Conservation (phyloP, 2,797 vertebrate species). For the Catostomus latipinnis region DNA sequence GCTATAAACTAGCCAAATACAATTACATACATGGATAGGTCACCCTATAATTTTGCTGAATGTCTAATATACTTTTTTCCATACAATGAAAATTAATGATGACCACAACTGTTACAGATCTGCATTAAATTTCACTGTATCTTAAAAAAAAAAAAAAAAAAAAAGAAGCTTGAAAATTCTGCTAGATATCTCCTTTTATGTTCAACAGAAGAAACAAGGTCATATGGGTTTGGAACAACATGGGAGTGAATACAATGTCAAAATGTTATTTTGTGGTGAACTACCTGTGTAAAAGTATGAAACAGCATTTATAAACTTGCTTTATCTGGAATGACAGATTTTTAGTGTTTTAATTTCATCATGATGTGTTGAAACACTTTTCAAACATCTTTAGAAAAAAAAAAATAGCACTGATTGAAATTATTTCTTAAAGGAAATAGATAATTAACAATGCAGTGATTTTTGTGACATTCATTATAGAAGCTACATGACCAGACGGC, state of each 20-base stretch:
- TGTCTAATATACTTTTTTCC: background rate
- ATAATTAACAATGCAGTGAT: slow-evolving; percentile 7
- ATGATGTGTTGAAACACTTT: too few relatives aligned
- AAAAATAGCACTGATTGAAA: background rate
- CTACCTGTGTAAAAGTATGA: too few relatives aligned
- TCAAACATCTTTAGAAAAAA: background rate
- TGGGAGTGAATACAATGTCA: background rate
- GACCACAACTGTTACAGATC: background rate
- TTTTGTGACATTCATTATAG: slow-evolving; percentile 18
- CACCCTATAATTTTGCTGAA: background rate
- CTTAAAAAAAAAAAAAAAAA: too few relatives aligned
- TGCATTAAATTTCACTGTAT: background rate
- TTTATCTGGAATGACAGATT: too few relatives aligned
- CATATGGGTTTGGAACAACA: slow-evolving; percentile 5
- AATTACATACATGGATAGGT: too few relatives aligned
- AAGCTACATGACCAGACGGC: slow-evolving; percentile 12
- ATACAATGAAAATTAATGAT: background rate
- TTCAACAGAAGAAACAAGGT: too few relatives aligned
- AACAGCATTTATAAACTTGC: too few relatives aligned
- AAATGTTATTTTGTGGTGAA: too few relatives aligned
- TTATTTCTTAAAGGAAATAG: background rate
- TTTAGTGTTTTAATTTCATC: too few relatives aligned
- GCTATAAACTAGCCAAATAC: too few relatives aligned
- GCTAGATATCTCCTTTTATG: too few relatives aligned
- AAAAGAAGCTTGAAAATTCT: too few relatives aligned